Conservation (phyloP, 2,113 vertebrate species). For the Menura novaehollandiae region DNA sequence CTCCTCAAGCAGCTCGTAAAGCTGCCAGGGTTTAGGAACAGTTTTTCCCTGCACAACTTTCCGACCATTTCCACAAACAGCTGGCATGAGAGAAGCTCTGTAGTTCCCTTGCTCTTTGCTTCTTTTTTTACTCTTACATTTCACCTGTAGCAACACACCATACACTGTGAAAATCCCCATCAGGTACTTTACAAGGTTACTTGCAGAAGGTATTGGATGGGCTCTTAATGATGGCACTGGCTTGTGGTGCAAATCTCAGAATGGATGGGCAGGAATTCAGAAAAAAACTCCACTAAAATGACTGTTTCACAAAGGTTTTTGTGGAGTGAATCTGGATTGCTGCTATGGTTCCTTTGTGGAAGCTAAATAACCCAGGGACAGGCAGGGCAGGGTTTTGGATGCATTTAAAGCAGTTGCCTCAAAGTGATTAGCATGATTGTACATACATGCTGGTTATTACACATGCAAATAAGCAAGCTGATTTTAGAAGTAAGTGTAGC, state of each 20-base stretch:
- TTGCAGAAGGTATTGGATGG: not conserved
- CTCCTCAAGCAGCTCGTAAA: not conserved
- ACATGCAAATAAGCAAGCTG: conserved; percentile 19
- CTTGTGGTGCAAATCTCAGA: not conserved
- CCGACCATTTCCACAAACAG: not conserved
- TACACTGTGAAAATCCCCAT: not conserved
- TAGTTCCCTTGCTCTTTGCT: not conserved
- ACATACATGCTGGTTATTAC: not conserved
- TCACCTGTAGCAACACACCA: not conserved
- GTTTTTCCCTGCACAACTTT: not conserved
- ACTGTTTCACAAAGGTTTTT: not conserved
- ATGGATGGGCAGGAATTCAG: not conserved
- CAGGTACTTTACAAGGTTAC: not conserved
- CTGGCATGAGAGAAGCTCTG: not conserved
- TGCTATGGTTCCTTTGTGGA: not conserved
- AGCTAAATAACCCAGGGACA: conserved; percentile 1
- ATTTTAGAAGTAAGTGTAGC: not conserved
- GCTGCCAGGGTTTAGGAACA: not conserved
- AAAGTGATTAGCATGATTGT: not conserved
- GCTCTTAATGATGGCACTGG: not conserved
- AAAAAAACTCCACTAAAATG: not conserved
- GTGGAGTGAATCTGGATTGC: not conserved
- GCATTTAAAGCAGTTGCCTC: not conserved
- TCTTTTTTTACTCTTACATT: not conserved
- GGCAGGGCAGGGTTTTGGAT: not conserved